Conservation (phyloP, 2,113 vertebrate genomes). For the Petromus typicus region DNA sequence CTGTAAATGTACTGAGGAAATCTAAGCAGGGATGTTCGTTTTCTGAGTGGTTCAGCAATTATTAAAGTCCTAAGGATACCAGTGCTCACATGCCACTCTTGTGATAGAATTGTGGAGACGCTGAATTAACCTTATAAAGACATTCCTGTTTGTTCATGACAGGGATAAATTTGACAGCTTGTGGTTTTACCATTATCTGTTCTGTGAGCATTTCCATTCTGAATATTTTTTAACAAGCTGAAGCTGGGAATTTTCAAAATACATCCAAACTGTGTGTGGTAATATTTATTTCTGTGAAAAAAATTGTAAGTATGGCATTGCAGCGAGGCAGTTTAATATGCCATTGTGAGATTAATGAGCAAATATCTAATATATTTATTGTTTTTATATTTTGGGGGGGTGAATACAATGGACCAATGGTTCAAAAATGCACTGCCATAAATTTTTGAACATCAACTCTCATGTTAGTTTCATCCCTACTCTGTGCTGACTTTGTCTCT, state of each 20-base stretch:
- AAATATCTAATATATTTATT: conserved; percentile 36
- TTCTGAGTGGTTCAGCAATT: conserved; percentile 75
- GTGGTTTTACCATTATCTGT: conserved; percentile 62
- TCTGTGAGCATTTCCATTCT: conserved; percentile 52
- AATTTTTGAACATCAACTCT: not conserved
- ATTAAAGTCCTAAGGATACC: conserved; percentile 41
- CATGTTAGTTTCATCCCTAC: not conserved
- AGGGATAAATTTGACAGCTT: conserved; percentile 67
- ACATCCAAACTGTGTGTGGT: conserved; percentile 45
- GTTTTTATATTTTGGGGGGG: not conserved
- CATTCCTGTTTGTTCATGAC: conserved; percentile 68
- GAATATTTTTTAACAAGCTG: conserved; percentile 68
- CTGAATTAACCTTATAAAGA: conserved; percentile 78
- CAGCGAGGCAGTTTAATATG: conserved; percentile 18
- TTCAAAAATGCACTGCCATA: not conserved
- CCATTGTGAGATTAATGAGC: conserved; percentile 24
- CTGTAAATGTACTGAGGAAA: conserved; percentile 8
- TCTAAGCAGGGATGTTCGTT: not conserved
- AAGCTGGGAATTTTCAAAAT: conserved; percentile 54
- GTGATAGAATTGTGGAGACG: conserved; percentile 75
- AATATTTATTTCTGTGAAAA: conserved; percentile 49
- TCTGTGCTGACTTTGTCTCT: not conserved
- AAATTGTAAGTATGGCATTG: conserved; percentile 19
- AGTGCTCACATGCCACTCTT: conserved; percentile 51
- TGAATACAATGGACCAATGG: not conserved